Conservation (phyloP, 2,113 vertebrate species). For the Campylorhamphus procurvoides region DNA sequence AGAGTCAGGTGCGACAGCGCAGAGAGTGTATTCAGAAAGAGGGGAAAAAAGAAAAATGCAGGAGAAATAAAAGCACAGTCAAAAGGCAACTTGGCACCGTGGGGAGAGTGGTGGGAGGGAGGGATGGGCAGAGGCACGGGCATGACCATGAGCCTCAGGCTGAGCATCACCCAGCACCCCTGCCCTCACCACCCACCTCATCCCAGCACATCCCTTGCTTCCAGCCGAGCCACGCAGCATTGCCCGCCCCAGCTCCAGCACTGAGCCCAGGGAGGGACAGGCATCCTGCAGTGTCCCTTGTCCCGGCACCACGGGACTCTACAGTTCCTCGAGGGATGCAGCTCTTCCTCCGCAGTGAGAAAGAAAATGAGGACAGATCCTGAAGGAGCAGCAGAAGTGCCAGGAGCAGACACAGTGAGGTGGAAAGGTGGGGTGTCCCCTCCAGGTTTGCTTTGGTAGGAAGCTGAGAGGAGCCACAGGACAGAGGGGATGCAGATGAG, state of each 20-base stretch:
- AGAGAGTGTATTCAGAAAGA: slow-evolving; percentile 53
- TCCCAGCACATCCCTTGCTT: background rate
- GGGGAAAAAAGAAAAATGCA: accelerated
- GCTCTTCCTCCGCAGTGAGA: background rate
- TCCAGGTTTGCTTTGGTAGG: slow-evolving; percentile 26
- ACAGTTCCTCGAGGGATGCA: accelerated
- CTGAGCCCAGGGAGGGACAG: background rate
- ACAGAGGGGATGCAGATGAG: background rate
- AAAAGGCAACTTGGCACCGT: background rate
- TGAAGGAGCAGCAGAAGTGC: background rate
- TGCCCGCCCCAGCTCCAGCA: background rate
- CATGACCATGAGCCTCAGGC: background rate
- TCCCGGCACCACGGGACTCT: background rate
- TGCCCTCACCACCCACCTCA: background rate
- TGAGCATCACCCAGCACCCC: background rate
- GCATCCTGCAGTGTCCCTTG: accelerated
- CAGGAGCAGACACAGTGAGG: slow-evolving; percentile 46
- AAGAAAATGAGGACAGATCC: background rate
- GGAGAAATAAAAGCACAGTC: slow-evolving; percentile 31
- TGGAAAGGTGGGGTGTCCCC: background rate
- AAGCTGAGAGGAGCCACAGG: background rate
- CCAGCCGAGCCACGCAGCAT: accelerated
- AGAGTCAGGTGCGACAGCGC: slow-evolving; percentile 5
- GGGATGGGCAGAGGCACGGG: background rate
- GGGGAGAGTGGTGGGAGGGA: accelerated